phyloP scores from a whole-genome alignment of 2,113 vertebrate genomes.

The Chaetodon auriga region DNA sequence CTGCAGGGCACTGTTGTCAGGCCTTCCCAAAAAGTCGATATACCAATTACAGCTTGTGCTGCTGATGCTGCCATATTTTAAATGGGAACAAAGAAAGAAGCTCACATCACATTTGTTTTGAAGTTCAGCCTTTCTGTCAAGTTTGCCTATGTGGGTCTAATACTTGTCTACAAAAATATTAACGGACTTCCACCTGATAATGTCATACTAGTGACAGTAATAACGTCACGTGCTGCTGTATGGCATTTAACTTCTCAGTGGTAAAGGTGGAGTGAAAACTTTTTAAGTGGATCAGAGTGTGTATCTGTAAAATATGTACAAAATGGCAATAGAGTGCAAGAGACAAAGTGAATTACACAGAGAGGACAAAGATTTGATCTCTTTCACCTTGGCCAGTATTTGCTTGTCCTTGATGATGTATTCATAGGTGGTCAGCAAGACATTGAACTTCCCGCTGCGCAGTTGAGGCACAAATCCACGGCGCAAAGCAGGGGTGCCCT shows the following conservation, averaged over 20 bases:
- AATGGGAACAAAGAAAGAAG: background rate
- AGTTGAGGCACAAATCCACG: constrained; percentile 95
- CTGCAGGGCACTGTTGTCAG: background rate
- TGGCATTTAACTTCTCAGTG: background rate
- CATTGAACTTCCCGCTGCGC: constrained; percentile 97
- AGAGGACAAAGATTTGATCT: constrained; percentile 1
- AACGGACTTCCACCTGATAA: background rate
- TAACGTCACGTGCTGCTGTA: background rate
- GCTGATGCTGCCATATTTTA: background rate
- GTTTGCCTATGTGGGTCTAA: background rate
- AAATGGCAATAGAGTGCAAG: background rate
- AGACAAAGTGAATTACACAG: background rate
- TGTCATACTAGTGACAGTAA: background rate
- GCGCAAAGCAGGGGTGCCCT: constrained; percentile 95
- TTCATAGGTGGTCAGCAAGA: constrained; percentile 96
- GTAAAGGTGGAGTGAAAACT: background rate
- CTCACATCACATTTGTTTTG: background rate
- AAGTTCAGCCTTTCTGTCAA: background rate
- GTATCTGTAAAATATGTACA: background rate
- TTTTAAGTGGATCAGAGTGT: background rate
- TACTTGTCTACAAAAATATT: background rate
- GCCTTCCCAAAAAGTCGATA: background rate
- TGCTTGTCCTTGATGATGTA: constrained; percentile 99
- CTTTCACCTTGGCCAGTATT: constrained; percentile 95
- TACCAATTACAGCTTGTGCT: background rate